These are phyloP conservation scores for Mastigias papua DNA, from an alignment of 30 jellyfish, hydroid and myxozoan species.

Conservation along the genomic window DNA sequence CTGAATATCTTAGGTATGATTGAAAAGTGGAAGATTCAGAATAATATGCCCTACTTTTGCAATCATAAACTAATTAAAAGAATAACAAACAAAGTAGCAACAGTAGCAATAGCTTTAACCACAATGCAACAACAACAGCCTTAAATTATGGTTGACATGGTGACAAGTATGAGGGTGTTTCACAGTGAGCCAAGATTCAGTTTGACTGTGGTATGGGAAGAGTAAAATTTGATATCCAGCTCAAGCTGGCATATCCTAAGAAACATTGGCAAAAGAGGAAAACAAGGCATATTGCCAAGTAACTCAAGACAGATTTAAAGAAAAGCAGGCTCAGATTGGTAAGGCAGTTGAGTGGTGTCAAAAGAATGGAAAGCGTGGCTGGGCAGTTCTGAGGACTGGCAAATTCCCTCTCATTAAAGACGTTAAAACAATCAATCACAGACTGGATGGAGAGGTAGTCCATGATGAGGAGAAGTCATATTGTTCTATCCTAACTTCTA, in stretches of 20 bases:
- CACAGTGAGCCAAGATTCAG: neutral
- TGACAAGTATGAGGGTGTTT: neutral
- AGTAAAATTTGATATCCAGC: neutral
- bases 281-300: neutral
- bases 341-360: neutral
- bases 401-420: neutral
- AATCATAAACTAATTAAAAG: neutral
- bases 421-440: neutral
- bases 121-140: neutral
- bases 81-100: neutral
- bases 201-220: neutral
- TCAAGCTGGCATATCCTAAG: neutral
- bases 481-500: neutral
- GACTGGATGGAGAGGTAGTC: neutral
- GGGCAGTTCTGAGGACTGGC: neutral
- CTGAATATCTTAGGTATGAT: neutral
- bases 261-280: neutral
- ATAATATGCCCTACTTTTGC: neutral
- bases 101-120: neutral
- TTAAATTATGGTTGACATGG: neutral
- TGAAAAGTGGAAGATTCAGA: no score
- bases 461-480: neutral
- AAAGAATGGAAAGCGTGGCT: neutral
- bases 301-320: neutral
- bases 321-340: neutral